Evolutionary conservation across 1,140 invertebrate species (phyloP).

Genomic region (Aphis craccivora): DNA sequence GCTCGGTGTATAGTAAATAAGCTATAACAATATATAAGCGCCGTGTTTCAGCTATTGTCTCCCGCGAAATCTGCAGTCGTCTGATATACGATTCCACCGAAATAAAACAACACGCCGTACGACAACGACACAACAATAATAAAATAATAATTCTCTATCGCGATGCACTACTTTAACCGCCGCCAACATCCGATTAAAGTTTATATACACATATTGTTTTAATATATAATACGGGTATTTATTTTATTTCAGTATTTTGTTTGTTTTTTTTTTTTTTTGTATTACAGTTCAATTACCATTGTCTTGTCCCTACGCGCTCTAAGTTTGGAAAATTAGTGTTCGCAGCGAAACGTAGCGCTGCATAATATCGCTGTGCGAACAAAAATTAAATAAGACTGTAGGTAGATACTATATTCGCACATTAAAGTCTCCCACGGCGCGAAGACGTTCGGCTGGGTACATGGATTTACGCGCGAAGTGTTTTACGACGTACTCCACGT

Average conservation of each 20-base stretch:
- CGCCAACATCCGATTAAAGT: background rate
- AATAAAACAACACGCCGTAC: background rate
- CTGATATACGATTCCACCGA: slow-evolving; percentile 1
- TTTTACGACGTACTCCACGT: background rate
- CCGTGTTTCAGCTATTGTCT: slow-evolving; percentile 1
- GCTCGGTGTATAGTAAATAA: background rate
- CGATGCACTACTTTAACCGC: background rate
- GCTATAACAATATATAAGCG: background rate
- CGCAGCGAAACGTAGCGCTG: background rate
- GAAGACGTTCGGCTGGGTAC: background rate
- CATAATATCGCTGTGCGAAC: background rate
- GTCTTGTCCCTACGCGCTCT: background rate
- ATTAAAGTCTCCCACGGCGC: background rate
- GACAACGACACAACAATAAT: background rate
- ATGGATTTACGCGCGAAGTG: background rate
- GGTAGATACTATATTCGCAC: background rate
- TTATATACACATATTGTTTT: background rate
- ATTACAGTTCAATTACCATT: slow-evolving; percentile 14
- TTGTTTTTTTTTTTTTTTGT: background rate
- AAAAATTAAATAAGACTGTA: background rate
- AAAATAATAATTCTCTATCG: background rate
- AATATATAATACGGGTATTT: background rate
- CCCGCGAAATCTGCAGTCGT: background rate
- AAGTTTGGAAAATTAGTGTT: background rate
- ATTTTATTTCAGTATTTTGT: background rate